Percentiles rank a stretch among this genome's conserved stretches.
Evolutionary conservation across 2,888 invertebrate genomes (phyloP).

Genomic region (Chaitophorus viminalis): DNA sequence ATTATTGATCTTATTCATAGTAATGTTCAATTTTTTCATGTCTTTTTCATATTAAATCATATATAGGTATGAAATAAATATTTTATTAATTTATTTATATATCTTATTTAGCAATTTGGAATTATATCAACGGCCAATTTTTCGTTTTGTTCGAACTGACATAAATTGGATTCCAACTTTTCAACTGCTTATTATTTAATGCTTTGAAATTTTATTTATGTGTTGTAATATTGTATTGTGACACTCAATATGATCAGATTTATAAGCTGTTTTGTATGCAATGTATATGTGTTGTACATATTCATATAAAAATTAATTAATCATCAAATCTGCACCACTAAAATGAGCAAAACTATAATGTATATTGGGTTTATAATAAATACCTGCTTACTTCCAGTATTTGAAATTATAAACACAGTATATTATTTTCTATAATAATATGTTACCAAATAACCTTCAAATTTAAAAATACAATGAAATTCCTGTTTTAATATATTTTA

Average conservation of each 20-base stretch:
- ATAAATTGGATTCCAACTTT: no score
- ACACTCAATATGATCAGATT: neutral
- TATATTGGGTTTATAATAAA: neutral
- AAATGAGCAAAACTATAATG: neutral
- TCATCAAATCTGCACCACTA: neutral
- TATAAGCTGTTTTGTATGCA: neutral
- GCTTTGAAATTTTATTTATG: no score
- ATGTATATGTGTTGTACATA: no score
- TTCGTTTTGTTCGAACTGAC: no score
- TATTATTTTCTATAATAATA: conserved; percentile 31
- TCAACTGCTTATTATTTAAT: no score
- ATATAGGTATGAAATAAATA: no score
- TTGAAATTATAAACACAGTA: neutral
- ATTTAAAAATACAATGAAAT: conserved; percentile 42
- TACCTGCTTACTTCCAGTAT: neutral
- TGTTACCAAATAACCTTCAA: conserved; percentile 27
- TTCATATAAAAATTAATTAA: neutral
- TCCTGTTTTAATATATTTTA: conserved; percentile 32
- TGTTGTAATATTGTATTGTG: no score
- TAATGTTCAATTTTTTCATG: no score
- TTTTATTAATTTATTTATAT: no score
- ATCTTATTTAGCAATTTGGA: neutral
- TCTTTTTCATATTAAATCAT: no score
- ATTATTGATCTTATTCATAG: no score
- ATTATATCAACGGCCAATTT: neutral